Evolutionary conservation across 2,113 vertebrate genomes (phyloP).

Genomic region (Dascyllus trimaculatus): DNA sequence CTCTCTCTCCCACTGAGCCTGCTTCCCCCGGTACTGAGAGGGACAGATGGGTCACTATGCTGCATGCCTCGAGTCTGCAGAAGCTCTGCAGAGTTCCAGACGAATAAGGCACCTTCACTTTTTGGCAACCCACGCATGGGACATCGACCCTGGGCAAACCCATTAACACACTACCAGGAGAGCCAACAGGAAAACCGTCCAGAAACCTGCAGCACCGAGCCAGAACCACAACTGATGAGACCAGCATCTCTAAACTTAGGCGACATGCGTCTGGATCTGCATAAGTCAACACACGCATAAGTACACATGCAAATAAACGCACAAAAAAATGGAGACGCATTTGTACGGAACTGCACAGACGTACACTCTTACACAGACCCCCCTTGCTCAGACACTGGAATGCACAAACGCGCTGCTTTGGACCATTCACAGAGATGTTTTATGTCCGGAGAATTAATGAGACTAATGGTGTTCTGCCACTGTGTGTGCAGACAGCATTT

Average conservation of each 20-base stretch:
- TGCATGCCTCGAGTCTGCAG: constrained; percentile 20
- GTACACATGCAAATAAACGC: constrained; percentile 37
- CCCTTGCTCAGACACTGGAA: constrained; percentile 36
- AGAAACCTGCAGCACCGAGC: constrained; percentile 15
- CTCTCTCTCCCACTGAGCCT: constrained; percentile 18
- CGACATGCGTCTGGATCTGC: constrained; percentile 48
- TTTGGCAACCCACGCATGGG: constrained; percentile 39
- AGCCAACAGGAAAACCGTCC: constrained; percentile 50
- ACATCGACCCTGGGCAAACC: constrained; percentile 52
- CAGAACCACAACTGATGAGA: constrained; percentile 67
- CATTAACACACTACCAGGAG: constrained; percentile 47
- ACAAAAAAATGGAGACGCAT: constrained; percentile 14
- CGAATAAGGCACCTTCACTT: constrained; percentile 42
- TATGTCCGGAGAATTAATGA: constrained; percentile 51
- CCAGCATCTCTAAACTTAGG: constrained; percentile 69
- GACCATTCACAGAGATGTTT: constrained; percentile 58
- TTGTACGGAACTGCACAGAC: constrained; percentile 22
- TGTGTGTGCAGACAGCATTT: constrained; percentile 42
- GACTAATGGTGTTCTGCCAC: constrained; percentile 52
- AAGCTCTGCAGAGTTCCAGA: constrained; percentile 30
- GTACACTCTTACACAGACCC: constrained; percentile 6
- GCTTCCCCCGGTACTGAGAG: neutral
- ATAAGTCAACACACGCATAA: constrained; percentile 61
- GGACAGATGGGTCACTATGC: constrained; percentile 47
- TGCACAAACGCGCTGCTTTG: constrained; percentile 25